Evolutionary conservation across 2,797 vertebrate genomes (phyloP), one percentile per base, ranked within the genome.

Genomic region (Eulemur coronatus): DNA sequence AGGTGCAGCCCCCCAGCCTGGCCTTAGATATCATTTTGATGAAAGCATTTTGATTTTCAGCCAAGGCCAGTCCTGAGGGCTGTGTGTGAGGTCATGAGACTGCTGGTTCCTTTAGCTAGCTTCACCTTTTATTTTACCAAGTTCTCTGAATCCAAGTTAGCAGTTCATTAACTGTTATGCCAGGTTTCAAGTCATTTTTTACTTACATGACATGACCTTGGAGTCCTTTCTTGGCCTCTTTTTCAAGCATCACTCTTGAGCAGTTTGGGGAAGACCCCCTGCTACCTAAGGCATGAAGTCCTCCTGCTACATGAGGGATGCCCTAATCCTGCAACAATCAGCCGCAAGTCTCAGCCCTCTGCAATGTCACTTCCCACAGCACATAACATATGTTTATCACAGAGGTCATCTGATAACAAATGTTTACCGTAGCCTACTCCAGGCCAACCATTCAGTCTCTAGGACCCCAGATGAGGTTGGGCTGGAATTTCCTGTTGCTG

Each of bases 401-500:
- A 57, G 55, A 24, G 24, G 55, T 4, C 24, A 57, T 57, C 55
- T 57, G 55, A 57, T 57, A 81, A 55, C 67, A 46, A 17, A 22
- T 61, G 52, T 65, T 82, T 85, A 90, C 76, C 38, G 7, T 13
- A 24, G 14, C 14, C 35, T 86, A 30, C 17, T 86, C 26, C 28
- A 55, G 57, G 43, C 79, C 35, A 35, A 15, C 70, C 59, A 81
- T 80, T 81, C 65, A 67, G 26, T 73, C 75, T 67, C 48, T 50
- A 73, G 52, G 46, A 94, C 30, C 30, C 69, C 79, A 76, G 18
- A 26, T 61, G 12, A 92, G 75, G 67, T 73, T 59, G 75, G 55
- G 69, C 46, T 57, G 55, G 63, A 89, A 79, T 87, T 90, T 96
- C 48, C 81, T 94, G 17, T 90, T 95, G 50, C 12, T 61, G 13